Percentiles rank a stretch among this genome's conserved stretches.
These are phyloP conservation scores for Mungos mungo DNA, from an alignment of 2,113 vertebrate species.

Conservation along the genomic window DNA sequence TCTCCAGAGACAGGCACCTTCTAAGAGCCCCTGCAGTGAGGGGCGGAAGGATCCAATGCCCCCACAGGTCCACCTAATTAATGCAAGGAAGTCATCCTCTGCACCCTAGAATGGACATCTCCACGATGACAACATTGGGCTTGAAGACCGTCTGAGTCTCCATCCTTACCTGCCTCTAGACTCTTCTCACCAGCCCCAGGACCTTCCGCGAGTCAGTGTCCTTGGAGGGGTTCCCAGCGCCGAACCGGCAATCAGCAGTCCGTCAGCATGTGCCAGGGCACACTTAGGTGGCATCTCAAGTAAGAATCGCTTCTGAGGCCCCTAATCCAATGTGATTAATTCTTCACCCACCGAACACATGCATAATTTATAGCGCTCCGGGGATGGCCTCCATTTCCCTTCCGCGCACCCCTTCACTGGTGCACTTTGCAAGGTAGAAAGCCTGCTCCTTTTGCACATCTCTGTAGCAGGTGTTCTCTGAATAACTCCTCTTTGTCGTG, in stretches of 20 bases:
- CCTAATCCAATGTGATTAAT: accelerated
- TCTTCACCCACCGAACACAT: accelerated
- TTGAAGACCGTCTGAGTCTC: accelerated
- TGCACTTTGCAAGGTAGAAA: accelerated
- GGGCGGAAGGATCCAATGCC: accelerated
- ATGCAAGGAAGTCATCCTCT: neutral
- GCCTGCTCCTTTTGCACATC: accelerated
- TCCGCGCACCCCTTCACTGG: accelerated
- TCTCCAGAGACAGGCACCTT: accelerated
- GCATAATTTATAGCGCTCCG: accelerated
- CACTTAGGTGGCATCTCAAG: too few species aligned
- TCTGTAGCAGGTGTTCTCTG: neutral
- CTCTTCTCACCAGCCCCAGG: accelerated
- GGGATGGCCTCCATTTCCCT: accelerated
- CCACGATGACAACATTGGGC: neutral
- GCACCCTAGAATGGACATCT: neutral
- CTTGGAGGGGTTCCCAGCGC: accelerated
- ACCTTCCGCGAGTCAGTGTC: accelerated
- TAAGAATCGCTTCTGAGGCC: accelerated
- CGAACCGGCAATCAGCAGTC: accelerated
- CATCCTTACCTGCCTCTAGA: too few species aligned
- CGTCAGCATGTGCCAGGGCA: accelerated
- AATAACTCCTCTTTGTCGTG: accelerated
- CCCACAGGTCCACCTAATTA: neutral
- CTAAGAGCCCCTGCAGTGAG: accelerated